A percentile compares a stretch with the other conserved stretches of the same genome.
Evolutionary conservation across 2,113 vertebrate species (phyloP).

Genomic region (Emydura subglobosa): DNA sequence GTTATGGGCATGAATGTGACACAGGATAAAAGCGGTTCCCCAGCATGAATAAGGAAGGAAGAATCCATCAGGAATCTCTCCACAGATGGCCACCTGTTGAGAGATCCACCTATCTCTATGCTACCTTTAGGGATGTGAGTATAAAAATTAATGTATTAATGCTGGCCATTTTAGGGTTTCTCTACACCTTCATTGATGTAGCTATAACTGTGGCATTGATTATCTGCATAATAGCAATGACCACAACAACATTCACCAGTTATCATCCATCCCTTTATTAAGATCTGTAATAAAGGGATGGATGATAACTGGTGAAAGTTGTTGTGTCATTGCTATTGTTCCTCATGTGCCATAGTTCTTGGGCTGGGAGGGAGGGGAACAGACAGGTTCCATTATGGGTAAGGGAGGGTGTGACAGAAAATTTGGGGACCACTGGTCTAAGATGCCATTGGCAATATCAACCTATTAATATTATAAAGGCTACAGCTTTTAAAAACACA

Average conservation of each 20-base stretch:
- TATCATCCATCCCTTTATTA: too few species aligned
- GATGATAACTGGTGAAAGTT: background rate
- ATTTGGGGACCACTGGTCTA: too few species aligned
- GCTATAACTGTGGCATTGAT: background rate
- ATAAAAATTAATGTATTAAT: background rate
- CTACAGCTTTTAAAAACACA: background rate
- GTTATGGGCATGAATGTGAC: background rate
- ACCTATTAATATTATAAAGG: too few species aligned
- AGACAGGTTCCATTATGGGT: too few species aligned
- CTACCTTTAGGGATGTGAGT: background rate
- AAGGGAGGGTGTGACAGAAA: too few species aligned
- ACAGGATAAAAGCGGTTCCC: background rate
- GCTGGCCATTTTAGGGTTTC: background rate
- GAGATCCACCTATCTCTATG: background rate
- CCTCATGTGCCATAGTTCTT: background rate
- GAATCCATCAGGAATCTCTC: background rate
- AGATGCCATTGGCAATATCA: too few species aligned
- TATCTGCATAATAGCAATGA: background rate
- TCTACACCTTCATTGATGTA: background rate
- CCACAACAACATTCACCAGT: too few species aligned
- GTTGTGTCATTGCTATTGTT: background rate
- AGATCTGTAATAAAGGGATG: background rate
- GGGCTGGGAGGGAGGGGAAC: too few species aligned
- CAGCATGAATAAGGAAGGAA: too few species aligned
- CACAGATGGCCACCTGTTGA: background rate